Base-by-base conservation (phyloP, 1,140 invertebrate species). In the Drosophila cardini region DNA sequence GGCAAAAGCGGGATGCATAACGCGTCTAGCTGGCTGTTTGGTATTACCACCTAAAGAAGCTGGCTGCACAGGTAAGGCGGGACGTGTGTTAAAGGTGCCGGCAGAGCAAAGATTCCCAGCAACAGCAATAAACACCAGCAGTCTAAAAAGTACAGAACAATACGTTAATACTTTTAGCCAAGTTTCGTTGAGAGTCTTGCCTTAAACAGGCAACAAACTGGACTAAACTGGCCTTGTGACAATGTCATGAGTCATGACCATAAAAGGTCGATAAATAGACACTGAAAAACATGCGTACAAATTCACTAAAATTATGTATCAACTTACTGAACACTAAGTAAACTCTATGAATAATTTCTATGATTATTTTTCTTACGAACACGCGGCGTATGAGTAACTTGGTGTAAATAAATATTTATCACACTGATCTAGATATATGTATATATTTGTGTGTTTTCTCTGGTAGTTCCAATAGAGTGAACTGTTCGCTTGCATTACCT, bases 1-100 rank as follows among this genome's bases (percentile, higher is more conserved):
- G 15, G 92, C 93, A 76, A 95, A 95, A 0, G 94, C 94, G 48
- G 94, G 93, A 78, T 95, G 93, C 93, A 93, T 93, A 15, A 93
- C 73, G 75, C 82, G 83, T 76, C 90, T 65, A 26, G 43, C 78
- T 15, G 91, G 72, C 53, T 87, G 58, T 42, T 92, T 92, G 38
- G 48, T 74, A 57, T 72, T 87, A 15, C 63, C 72, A 26, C 36
- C 50, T 9, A 26, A 26, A 5, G 21, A 26, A 26, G 69, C 53
- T 13, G 82, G 79, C 58, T 85, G 79, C 7, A 77, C 72, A 30
- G 85, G 85, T 55, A 91, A 80, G 1, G 90, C 86, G 53, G 83
- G 81, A 26, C 84, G 75, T 13, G 80, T 58, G 71, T 91, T 90
- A 2, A 91, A 18, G 10, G 86, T 86, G 65, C 77, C 78, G 72